Evolutionary conservation across 2,888 invertebrate genomes (phyloP).

Genomic region (Odiellus spinosus): DNA sequence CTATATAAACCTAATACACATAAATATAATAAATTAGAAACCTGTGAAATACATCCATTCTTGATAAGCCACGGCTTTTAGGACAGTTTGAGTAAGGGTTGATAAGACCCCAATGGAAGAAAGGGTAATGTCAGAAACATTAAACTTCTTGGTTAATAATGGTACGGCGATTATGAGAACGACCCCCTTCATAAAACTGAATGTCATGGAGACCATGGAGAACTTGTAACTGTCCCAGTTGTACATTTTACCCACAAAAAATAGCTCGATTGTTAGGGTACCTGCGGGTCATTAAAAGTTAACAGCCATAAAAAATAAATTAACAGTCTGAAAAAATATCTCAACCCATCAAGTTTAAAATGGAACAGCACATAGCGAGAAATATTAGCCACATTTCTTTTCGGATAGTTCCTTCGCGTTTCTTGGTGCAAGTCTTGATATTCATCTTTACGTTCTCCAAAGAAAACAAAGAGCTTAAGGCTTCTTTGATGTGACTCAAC

Average conservation of each 20-base stretch:
- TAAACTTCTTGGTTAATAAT: background rate
- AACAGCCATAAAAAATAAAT: background rate
- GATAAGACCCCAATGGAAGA: background rate
- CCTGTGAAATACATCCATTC: background rate
- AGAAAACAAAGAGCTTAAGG: conserved; percentile 7
- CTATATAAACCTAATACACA: background rate
- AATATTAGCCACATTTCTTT: conserved; percentile 13
- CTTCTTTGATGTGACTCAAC: conserved; percentile 6
- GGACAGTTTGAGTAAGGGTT: background rate
- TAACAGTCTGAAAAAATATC: too few species aligned
- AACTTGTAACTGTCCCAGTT: background rate
- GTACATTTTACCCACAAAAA: background rate
- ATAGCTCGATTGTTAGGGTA: background rate
- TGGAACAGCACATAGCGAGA: conserved; percentile 6
- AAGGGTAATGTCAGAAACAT: background rate
- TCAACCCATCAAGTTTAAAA: conserved; percentile 10
- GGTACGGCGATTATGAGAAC: background rate
- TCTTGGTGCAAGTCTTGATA: conserved; percentile 8
- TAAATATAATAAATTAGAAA: background rate
- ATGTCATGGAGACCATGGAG: background rate
- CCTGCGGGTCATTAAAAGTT: background rate
- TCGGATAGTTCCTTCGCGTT: conserved; percentile 8
- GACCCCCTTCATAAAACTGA: background rate
- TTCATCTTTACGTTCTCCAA: conserved; percentile 13
- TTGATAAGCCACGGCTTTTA: background rate